Evolutionary conservation across 2,113 vertebrate genomes (phyloP).

Genomic region (Blennius ocellaris): DNA sequence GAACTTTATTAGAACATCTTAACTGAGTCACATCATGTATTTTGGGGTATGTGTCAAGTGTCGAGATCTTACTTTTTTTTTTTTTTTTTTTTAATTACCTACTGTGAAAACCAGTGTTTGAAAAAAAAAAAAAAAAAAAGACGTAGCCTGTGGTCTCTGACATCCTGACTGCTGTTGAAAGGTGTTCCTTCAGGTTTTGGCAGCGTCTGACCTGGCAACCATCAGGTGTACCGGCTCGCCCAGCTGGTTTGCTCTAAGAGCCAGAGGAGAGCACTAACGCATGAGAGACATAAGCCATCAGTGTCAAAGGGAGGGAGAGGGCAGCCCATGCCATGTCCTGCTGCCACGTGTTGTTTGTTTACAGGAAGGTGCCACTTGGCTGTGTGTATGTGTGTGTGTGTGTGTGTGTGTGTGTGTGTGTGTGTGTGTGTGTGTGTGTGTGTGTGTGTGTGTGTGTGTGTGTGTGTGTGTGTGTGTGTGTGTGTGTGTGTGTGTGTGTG

Average conservation of each 20-base stretch:
- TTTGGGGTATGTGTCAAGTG: neutral
- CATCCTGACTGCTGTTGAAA: constrained; percentile 42
- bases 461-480: constrained; percentile 55
- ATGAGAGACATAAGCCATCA: constrained; percentile 52
- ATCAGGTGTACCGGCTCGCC: constrained; percentile 61
- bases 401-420: constrained; percentile 49
- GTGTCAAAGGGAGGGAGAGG: constrained; percentile 50
- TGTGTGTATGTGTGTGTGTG: constrained; percentile 51
- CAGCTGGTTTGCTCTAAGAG: constrained; percentile 48
- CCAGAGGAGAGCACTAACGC: constrained; percentile 48
- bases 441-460: constrained; percentile 55
- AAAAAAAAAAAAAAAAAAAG: neutral
- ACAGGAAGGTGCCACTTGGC: constrained; percentile 80
- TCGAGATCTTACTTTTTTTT: too few species aligned
- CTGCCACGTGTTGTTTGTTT: constrained; percentile 79
- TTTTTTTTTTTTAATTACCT: neutral
- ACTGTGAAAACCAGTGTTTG: constrained; percentile 8
- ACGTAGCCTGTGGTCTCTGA: constrained; percentile 27
- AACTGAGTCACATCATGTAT: neutral
- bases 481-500: constrained; percentile 52
- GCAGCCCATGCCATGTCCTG: constrained; percentile 57
- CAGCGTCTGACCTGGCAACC: constrained; percentile 53
- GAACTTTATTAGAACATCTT: neutral
- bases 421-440: constrained; percentile 55
- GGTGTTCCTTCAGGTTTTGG: constrained; percentile 51